These are phyloP conservation scores for Mellilla xanthometata DNA, from an alignment of 2,888 invertebrate species.

Conservation along the genomic window DNA sequence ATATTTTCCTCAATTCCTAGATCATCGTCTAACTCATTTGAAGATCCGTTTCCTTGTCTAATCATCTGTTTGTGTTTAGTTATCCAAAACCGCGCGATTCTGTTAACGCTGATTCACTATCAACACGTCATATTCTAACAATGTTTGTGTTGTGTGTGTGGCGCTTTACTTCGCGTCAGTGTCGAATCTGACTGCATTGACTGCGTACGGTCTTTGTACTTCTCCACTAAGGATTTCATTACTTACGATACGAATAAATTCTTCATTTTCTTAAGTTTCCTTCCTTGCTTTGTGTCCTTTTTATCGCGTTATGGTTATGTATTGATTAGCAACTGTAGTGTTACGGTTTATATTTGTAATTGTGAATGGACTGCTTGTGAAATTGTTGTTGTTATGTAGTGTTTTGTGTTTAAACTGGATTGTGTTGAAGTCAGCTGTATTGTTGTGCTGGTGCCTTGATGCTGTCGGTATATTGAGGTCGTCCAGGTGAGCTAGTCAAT, in stretches of 20 bases:
- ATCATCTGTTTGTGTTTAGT: conserved; percentile 5
- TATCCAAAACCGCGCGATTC: conserved; percentile 5
- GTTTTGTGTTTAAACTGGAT: conserved; percentile 11
- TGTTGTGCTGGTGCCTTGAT: background rate
- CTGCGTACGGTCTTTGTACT: no score
- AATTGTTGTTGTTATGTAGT: background rate
- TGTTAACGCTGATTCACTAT: conserved; percentile 20
- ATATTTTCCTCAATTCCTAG: no score
- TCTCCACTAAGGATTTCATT: no score
- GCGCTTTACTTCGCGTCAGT: conserved; percentile 23
- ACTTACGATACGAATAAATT: no score
- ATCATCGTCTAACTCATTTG: no score
- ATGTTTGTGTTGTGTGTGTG: conserved; percentile 10
- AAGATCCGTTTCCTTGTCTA: background rate
- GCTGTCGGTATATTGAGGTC: conserved; percentile 9
- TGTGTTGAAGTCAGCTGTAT: conserved; percentile 11
- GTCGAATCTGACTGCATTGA: background rate
- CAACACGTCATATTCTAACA: conserved; percentile 7
- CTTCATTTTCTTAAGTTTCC: no score
- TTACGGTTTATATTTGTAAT: conserved; percentile 5
- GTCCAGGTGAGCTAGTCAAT: conserved; percentile 17
- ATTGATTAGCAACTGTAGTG: no score
- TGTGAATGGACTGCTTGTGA: conserved; percentile 8
- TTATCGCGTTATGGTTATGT: no score
- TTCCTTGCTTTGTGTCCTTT: no score